Percentiles rank a stretch among this genome's conserved stretches.
Evolutionary conservation across 2,888 invertebrate species (phyloP).

Genomic region (Plagiodera versicolora): DNA sequence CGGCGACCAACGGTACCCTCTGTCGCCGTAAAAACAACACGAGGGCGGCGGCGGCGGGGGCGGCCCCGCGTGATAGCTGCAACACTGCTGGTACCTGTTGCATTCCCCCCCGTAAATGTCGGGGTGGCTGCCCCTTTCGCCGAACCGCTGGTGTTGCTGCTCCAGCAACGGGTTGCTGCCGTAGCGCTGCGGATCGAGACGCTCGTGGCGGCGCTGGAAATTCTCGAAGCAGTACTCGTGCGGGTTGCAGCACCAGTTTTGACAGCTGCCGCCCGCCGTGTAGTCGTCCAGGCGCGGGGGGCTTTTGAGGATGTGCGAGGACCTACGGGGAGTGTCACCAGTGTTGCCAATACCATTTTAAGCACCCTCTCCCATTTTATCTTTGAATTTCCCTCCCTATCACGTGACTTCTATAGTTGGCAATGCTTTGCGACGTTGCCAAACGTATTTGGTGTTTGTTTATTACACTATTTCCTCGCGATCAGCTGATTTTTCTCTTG

Average conservation of each 20-base stretch:
- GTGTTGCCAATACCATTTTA: too few relatives aligned
- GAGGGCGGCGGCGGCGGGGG: conserved; percentile 41
- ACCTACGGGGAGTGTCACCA: conserved; percentile 47
- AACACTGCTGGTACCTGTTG: conserved; percentile 43
- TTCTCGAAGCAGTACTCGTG: conserved; percentile 58
- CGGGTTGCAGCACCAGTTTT: conserved; percentile 50
- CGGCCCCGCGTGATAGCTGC: conserved; percentile 48
- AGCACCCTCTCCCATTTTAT: too few relatives aligned
- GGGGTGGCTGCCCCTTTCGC: conserved; percentile 51
- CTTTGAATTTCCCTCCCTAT: too few relatives aligned
- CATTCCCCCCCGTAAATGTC: conserved; percentile 51
- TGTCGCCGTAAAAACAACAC: conserved; percentile 48
- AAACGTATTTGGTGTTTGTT: too few relatives aligned
- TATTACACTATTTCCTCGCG: too few relatives aligned
- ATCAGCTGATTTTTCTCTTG: too few relatives aligned
- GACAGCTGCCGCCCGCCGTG: conserved; percentile 36
- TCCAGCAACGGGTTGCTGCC: conserved; percentile 56
- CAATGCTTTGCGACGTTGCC: too few relatives aligned
- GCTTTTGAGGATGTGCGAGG: conserved; percentile 58
- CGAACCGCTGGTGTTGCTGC: conserved; percentile 33
- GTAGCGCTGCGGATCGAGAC: conserved; percentile 53
- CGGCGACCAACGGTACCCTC: conserved; percentile 49
- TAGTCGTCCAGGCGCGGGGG: conserved; percentile 51
- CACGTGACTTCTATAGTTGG: too few relatives aligned
- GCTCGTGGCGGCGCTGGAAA: conserved; percentile 62